phyloP scores from a whole-genome alignment of 2,797 vertebrate genomes.

The Gambusia yucatana region DNA sequence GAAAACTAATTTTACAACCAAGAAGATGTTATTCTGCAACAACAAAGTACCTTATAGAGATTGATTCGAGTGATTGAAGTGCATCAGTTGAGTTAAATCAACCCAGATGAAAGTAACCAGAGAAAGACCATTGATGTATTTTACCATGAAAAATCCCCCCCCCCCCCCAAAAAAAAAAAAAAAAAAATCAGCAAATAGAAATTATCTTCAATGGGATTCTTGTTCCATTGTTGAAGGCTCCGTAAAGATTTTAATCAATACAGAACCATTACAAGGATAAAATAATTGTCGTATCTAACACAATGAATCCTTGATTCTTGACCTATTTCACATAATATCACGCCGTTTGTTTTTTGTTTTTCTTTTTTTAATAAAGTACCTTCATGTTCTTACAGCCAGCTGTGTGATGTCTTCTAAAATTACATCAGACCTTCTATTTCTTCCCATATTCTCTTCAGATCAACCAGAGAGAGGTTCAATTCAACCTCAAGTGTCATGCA shows the following conservation, averaged over 20 bases:
- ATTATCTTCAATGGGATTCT: background rate
- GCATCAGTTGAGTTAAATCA: background rate
- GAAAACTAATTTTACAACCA: background rate
- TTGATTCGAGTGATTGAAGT: background rate
- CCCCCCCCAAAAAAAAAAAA: background rate
- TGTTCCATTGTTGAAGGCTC: background rate
- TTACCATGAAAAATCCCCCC: background rate
- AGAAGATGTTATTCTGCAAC: background rate
- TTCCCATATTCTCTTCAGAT: slow-evolving; percentile 26
- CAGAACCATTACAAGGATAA: background rate
- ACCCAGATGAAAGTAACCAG: background rate
- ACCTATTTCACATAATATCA: background rate
- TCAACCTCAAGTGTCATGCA: slow-evolving; percentile 66
- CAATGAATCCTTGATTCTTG: background rate
- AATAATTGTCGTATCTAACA: background rate
- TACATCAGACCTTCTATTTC: slow-evolving; percentile 14
- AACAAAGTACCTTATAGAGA: background rate
- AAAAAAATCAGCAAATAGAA: background rate
- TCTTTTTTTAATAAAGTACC: background rate
- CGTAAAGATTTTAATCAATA: background rate
- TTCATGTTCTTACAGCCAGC: slow-evolving; percentile 10
- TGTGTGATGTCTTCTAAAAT: slow-evolving; percentile 4
- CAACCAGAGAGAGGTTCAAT: slow-evolving; percentile 56
- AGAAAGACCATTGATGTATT: background rate
- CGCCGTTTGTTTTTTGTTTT: background rate